These are phyloP conservation scores for Drosophila multiciliata DNA, from an alignment of 2,888 invertebrate genomes.

Conservation along the genomic window DNA sequence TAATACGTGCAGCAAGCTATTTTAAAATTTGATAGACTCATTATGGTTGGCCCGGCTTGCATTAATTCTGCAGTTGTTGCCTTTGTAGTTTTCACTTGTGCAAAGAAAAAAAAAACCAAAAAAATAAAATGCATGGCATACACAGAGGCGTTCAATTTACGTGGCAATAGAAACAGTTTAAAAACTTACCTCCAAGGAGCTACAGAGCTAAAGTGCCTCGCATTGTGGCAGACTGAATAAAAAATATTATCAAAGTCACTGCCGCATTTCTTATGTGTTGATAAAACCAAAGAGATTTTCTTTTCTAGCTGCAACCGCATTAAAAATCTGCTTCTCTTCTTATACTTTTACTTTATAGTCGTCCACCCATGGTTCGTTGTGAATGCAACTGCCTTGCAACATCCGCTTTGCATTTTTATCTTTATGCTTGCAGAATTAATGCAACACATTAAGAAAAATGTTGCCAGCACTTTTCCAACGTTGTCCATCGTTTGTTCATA, in stretches of 20 bases:
- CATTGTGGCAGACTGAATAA: neutral
- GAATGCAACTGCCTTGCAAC: slow-evolving; percentile 47
- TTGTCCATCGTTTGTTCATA: slow-evolving; percentile 27
- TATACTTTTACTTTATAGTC: too few species aligned
- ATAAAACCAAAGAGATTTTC: slow-evolving; percentile 37
- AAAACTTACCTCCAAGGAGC: neutral
- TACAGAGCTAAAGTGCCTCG: slow-evolving; percentile 1
- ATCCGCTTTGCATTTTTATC: slow-evolving; percentile 58
- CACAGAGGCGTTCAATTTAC: slow-evolving; percentile 1
- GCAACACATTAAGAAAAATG: slow-evolving; percentile 72
- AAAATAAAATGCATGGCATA: neutral
- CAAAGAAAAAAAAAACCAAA: neutral
- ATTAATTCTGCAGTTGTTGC: neutral
- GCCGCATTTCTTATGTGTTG: slow-evolving; percentile 5
- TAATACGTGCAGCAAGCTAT: slow-evolving; percentile 6
- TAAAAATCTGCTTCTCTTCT: slow-evolving; percentile 3
- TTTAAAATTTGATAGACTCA: slow-evolving; percentile 37
- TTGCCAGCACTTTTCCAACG: slow-evolving; percentile 50
- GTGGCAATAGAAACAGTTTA: neutral
- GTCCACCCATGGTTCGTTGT: slow-evolving; percentile 14
- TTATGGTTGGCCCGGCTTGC: slow-evolving; percentile 9
- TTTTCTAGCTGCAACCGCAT: slow-evolving; percentile 22
- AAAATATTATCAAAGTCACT: slow-evolving; percentile 17
- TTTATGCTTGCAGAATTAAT: slow-evolving; percentile 64
- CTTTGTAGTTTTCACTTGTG: slow-evolving; percentile 1